Evolutionary conservation across 2,888 invertebrate genomes (phyloP), one percentile per base, ranked within the genome.

Genomic region (Campoplex nolae): DNA sequence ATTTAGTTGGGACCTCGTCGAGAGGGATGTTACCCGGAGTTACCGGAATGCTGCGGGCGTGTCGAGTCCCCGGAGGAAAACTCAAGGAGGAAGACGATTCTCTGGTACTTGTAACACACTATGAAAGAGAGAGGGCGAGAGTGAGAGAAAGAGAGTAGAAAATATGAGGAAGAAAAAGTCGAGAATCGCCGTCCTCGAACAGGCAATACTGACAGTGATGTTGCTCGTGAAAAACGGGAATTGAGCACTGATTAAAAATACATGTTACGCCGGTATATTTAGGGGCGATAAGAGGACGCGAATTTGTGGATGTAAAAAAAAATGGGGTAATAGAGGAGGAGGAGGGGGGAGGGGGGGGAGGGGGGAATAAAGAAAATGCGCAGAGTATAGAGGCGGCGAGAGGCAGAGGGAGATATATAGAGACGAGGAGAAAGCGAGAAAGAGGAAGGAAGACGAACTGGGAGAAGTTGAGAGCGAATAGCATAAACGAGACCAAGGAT

Each of bases 201-300:
- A 73, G 54, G 71, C 51, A 28, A 77, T 65, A 58, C 74, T 70
- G 56, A 32, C 32, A 71, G 48, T 32, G 77, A 23, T 67, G 78
- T 67, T 82, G 48, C 77, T 62, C 70, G 81, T 77, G 68, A 68
- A 87, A 88, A 89, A 83, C 86, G 88, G 73, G 86, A 88, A 88
- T 82, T 87, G 88, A 86, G 87, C 88, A 88, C 90, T 91, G 91
- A 92, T 92, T 92, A 92, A 92, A 92, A 92, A 92, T 90, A 90
- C 90, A 92, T 92, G 90, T 90, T 89, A 88, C 87, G 88, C 83
- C 80, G 83, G 45, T 84, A 89, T 88, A 90, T 90, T 91, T 89
- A 89, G 89, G 86, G 88, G 79, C 75, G 85, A 88, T 89, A 86
- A 89, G 85, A 85, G 71, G 78, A 67, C 48, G 56, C 80, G 62